Conservation (phyloP, 2,888 invertebrate genomes). For the Philonicus albiceps region DNA sequence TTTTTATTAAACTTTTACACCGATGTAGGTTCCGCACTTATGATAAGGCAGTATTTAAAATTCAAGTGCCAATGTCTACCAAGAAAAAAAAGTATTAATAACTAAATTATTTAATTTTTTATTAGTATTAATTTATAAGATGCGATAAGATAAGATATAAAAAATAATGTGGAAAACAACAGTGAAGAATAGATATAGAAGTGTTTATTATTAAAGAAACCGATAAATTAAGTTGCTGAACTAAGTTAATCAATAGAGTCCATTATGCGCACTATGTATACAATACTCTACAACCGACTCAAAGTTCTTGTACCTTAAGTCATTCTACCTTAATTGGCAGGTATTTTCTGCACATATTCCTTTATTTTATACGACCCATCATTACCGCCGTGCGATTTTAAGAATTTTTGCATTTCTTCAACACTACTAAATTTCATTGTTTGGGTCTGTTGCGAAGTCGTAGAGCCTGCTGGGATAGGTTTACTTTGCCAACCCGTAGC, state of each 20-base stretch:
- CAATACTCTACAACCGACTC: too few relatives aligned
- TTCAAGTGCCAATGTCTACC: neutral
- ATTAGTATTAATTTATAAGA: neutral
- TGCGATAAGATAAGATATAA: neutral
- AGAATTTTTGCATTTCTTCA: neutral
- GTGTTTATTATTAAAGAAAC: neutral
- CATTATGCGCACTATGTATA: too few relatives aligned
- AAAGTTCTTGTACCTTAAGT: too few relatives aligned
- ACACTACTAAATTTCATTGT: neutral
- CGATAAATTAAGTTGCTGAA: neutral
- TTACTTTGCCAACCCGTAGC: too few relatives aligned
- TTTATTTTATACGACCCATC: neutral
- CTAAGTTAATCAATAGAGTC: too few relatives aligned
- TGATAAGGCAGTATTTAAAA: too few relatives aligned
- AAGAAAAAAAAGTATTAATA: neutral
- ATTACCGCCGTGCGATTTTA: neutral
- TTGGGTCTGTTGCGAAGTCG: neutral
- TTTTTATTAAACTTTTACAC: neutral
- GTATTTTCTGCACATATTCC: neutral
- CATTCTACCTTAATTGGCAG: neutral
- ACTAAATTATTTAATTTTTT: neutral
- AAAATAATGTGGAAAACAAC: neutral
- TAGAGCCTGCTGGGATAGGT: too few relatives aligned
- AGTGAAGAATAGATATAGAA: neutral
- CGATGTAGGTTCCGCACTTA: neutral